These are phyloP conservation scores for Battus philenor DNA, from an alignment of 1,140 invertebrate species.

Conservation along the genomic window DNA sequence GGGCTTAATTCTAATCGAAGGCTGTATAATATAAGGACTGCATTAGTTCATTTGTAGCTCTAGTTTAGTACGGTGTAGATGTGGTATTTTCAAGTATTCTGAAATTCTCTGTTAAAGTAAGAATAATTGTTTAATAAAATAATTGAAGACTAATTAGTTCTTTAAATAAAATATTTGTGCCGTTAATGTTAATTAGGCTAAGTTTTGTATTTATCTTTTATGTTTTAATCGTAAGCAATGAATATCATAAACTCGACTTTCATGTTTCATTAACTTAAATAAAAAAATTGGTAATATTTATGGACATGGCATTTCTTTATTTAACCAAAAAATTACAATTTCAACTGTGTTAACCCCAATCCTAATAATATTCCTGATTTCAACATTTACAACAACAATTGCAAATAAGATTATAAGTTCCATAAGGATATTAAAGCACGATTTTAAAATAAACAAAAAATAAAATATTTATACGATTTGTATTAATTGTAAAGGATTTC, in stretches of 20 bases:
- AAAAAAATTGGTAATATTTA: no score
- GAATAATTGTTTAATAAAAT: constrained; percentile 27
- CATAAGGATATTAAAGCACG: no score
- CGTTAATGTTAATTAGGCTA: constrained; percentile 37
- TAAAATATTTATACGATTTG: no score
- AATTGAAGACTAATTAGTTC: constrained; percentile 46
- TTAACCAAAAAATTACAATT: no score
- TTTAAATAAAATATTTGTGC: constrained; percentile 42
- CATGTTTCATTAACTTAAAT: not conserved
- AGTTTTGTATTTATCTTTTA: constrained; percentile 49
- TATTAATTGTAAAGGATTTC: no score
- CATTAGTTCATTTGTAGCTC: constrained; percentile 27
- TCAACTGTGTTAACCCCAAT: no score
- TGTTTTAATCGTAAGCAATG: constrained; percentile 26
- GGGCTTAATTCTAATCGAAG: constrained; percentile 39
- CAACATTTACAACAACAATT: no score
- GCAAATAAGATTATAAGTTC: no score
- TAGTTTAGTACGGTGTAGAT: constrained; percentile 27
- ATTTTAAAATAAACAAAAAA: no score
- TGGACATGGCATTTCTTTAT: no score
- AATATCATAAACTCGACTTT: constrained; percentile 5
- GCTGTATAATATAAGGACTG: constrained; percentile 35
- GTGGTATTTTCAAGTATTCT: constrained; percentile 18
- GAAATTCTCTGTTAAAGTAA: constrained; percentile 18
- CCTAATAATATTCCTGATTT: no score